A percentile compares a stretch with the other conserved stretches of the same genome.
Conservation (phyloP, 2,888 invertebrate genomes). For the Leptinotarsa rubiginosa region DNA sequence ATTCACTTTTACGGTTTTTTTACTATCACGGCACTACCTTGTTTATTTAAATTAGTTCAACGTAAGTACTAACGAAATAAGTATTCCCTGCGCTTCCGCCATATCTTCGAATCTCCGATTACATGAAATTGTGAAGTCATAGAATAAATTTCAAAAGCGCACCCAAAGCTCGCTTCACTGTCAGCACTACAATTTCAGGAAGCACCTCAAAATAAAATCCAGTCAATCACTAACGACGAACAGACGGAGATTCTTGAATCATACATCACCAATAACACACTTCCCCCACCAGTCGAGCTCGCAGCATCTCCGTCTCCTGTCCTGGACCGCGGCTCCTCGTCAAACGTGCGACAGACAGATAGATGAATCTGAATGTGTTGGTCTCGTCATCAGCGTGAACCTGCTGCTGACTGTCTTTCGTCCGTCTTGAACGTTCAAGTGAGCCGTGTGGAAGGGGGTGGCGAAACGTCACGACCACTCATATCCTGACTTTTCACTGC, state of each 20-base stretch:
- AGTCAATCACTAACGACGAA: slow-evolving; percentile 16
- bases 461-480: slow-evolving; percentile 58
- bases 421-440: slow-evolving; percentile 44
- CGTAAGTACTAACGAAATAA: background rate
- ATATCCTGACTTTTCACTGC: slow-evolving; percentile 59
- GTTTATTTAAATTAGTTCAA: no score
- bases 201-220: slow-evolving; percentile 17
- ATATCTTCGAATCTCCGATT: background rate
- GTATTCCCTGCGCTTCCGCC: background rate
- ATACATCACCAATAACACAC: slow-evolving; percentile 17
- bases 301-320: slow-evolving; percentile 42
- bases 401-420: slow-evolving; percentile 37
- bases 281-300: slow-evolving; percentile 1
- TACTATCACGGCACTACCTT: no score
- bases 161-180: background rate
- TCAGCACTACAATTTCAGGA: slow-evolving; percentile 14
- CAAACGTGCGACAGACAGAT: slow-evolving; percentile 51
- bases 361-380: slow-evolving; percentile 45
- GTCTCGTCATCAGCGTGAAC: slow-evolving; percentile 35
- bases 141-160: background rate
- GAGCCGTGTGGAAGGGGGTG: slow-evolving; percentile 47
- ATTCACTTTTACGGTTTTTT: no score
- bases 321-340: slow-evolving; percentile 49
- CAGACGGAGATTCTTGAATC: background rate
- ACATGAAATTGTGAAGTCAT: background rate